Evolutionary conservation across 1,140 invertebrate genomes (phyloP).

Genomic region (Gryon sp.): DNA sequence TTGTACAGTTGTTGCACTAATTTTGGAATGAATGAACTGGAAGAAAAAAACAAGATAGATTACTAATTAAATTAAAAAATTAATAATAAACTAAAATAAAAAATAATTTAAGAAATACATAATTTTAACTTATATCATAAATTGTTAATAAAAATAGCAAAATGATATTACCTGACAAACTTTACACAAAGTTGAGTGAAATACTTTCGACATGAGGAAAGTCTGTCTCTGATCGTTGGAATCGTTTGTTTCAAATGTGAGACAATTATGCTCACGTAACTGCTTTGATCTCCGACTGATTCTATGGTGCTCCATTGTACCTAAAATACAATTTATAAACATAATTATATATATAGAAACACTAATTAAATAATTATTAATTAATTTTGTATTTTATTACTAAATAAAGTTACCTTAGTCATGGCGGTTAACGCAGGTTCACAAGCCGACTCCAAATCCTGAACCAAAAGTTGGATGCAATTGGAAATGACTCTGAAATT

Average conservation of each 20-base stretch:
- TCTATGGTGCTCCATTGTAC: slow-evolving; percentile 95
- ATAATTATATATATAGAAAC: too few species aligned
- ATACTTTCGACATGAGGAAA: slow-evolving; percentile 97
- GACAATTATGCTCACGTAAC: slow-evolving; percentile 94
- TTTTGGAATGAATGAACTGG: slow-evolving; percentile 95
- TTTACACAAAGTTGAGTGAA: slow-evolving; percentile 99
- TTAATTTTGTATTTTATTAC: too few species aligned
- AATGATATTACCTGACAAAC: slow-evolving; percentile 86
- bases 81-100: too few species aligned
- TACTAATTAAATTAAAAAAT: slow-evolving; percentile 1
- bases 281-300: slow-evolving; percentile 97
- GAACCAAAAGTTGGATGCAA: slow-evolving; percentile 95
- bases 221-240: slow-evolving; percentile 93
- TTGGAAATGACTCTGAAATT: slow-evolving; percentile 89
- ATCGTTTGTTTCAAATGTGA: slow-evolving; percentile 93
- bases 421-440: slow-evolving; percentile 96
- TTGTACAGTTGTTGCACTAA: slow-evolving; percentile 96
- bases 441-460: slow-evolving; percentile 96
- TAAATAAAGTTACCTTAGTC: slow-evolving; percentile 90
- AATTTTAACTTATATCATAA: too few species aligned
- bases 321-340: slow-evolving; percentile 78
- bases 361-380: too few species aligned
- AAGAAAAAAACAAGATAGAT: slow-evolving; percentile 58
- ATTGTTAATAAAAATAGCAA: slow-evolving; percentile 2
- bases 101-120: slow-evolving; percentile 3